phyloP scores from a whole-genome alignment of 2,113 vertebrate species.

The Hystrix cristata region DNA sequence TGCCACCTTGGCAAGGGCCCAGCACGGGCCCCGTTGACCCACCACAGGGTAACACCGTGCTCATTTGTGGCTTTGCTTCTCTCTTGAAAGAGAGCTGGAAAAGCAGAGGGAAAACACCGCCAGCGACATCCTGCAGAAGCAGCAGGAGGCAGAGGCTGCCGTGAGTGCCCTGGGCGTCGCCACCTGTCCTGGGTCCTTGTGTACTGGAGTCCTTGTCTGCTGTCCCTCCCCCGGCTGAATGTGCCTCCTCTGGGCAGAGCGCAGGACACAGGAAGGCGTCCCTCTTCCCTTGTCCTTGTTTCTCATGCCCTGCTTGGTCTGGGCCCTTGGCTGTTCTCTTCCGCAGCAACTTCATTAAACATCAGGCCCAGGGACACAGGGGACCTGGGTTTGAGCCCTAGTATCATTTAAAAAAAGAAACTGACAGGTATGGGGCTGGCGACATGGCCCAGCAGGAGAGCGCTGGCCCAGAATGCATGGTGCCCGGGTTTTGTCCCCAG shows the following conservation, averaged over 20 bases:
- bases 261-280: background rate
- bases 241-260: background rate
- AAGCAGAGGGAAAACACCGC: slow-evolving; percentile 95
- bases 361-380: background rate
- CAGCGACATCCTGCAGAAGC: slow-evolving; percentile 94
- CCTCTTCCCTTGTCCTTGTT: fast-evolving
- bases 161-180: slow-evolving; percentile 87
- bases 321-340: background rate
- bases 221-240: background rate
- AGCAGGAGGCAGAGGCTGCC: slow-evolving; percentile 96
- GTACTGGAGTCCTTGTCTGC: background rate
- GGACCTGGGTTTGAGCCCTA: no score
- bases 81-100: slow-evolving; percentile 93
- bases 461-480: background rate
- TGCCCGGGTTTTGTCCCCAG: background rate
- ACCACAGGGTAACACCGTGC: background rate
- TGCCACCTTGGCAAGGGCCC: background rate
- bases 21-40: background rate
- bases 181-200: background rate
- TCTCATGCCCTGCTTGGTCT: background rate
- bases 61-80: slow-evolving; percentile 59
- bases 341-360: fast-evolving
- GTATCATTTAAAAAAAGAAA: background rate
- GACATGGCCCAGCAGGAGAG: background rate
- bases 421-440: no score